Base-by-base conservation (phyloP, 2,888 invertebrate species). In the Tachina lurida region DNA sequence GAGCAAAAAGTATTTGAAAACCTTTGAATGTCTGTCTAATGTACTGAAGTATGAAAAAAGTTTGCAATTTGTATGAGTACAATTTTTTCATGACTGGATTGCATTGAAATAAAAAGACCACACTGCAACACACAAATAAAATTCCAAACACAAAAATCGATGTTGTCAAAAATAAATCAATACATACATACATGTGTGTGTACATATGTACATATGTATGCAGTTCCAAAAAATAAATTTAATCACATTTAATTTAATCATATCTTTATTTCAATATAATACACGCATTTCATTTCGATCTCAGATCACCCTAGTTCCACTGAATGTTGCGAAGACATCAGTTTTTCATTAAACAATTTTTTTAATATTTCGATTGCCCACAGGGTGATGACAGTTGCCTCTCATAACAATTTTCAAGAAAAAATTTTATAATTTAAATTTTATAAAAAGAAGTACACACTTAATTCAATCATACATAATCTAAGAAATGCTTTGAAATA, bases 21-120 rank as follows among this genome's bases (percentile, higher is more conserved):
- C 70, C 75, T 75, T 84, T 76, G 71, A 75, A 79, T 67, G 60
- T 65, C 76, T 80, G 45, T 76, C 71, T 80, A 71, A 74, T 76
- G 71, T 71, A 52, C 49, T 52, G 39, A 56, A 49, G 49, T 45
- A 63, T 84, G 54, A 71, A 73, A 84, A 87, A 82, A 77, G 19
- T 76, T 70, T 45, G 70, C 77, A 77, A 74, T 63, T 85, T 78
- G 60, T 77, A 65, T 74, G 70, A 78, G 74, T 77, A 80, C 49
- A 84, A 77, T 39, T 70, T 74, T 77, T 81, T 68, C 84, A 65
- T 78, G 77, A 87, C 87, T 89, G 86, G 88, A 87, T 88, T 89
- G 60, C 73, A 49, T 62, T 62, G 12, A 12, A 67, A 41, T 10
- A 47, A 45, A 22, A 43, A 63, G 31, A 63, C 45, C 17, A 31